phyloP scores from a whole-genome alignment of 2,797 vertebrate species.

The Eleutherodactylus coqui region DNA sequence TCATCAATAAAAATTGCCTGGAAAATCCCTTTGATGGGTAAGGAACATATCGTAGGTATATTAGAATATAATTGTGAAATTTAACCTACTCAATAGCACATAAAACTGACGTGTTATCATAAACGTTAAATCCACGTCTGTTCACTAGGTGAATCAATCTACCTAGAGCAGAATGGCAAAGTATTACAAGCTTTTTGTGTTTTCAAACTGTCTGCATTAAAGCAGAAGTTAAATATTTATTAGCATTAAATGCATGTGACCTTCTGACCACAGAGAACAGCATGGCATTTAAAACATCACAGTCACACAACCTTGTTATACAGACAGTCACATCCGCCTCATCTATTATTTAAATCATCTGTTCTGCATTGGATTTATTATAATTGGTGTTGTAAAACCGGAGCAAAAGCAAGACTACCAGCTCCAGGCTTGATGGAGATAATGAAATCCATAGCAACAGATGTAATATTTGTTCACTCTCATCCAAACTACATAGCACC shows the following conservation, averaged over 20 bases:
- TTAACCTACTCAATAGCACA: background rate
- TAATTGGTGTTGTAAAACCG: slow-evolving; percentile 21
- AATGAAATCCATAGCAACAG: slow-evolving; percentile 30
- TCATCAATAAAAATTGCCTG: no score
- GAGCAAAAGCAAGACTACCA: background rate
- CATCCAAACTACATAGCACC: background rate
- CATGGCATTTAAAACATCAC: slow-evolving; percentile 46
- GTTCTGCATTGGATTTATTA: slow-evolving; percentile 28
- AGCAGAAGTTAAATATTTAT: slow-evolving; percentile 48
- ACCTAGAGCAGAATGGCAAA: background rate
- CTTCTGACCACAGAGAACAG: slow-evolving; percentile 46
- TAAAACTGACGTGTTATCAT: background rate
- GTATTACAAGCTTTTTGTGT: background rate
- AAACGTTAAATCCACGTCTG: background rate
- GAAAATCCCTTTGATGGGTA: no score
- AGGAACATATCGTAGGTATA: no score
- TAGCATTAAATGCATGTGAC: slow-evolving; percentile 35
- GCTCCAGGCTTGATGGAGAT: background rate
- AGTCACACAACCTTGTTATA: slow-evolving; percentile 35
- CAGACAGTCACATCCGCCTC: slow-evolving; percentile 35
- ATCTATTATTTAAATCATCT: slow-evolving; percentile 53
- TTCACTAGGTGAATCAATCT: background rate
- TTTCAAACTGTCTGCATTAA: slow-evolving; percentile 37
- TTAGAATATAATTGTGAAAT: no score
- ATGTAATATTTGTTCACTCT: slow-evolving; percentile 11